phyloP scores from a whole-genome alignment of 2,113 vertebrate genomes.

The Okapia johnstoni region DNA sequence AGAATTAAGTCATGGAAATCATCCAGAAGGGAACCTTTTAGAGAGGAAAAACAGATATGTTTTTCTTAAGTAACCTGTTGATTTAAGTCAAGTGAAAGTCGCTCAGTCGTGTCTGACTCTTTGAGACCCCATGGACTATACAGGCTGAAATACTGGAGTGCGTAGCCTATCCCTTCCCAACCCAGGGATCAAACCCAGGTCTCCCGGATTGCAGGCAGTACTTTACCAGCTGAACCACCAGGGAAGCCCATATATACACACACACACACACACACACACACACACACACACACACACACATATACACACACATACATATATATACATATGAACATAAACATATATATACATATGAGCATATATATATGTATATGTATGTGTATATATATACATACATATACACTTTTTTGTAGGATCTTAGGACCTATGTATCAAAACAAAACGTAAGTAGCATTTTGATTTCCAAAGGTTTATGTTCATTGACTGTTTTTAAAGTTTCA shows the following conservation, averaged over 20 bases:
- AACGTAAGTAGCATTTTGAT: slow-evolving; percentile 30
- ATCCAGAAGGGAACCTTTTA: neutral
- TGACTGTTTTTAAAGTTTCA: neutral
- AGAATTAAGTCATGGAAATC: neutral
- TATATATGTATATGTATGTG: too few species aligned
- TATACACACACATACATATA: too few species aligned
- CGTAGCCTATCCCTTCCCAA: neutral
- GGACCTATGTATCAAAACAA: neutral
- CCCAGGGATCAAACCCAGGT: neutral
- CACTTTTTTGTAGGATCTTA: neutral
- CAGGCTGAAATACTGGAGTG: neutral
- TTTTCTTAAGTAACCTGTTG: neutral
- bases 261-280: accelerated
- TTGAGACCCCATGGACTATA: neutral
- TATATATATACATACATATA: neutral
- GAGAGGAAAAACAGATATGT: neutral
- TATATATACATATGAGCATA: too few species aligned
- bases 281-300: too few species aligned
- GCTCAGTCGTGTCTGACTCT: neutral
- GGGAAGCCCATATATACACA: neutral
- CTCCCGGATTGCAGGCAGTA: neutral
- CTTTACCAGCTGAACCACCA: neutral
- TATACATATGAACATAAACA: too few species aligned
- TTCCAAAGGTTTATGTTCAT: neutral
- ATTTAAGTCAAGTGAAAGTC: neutral